A percentile compares a stretch with the other conserved stretches of the same genome.
These are phyloP conservation scores for Turdus rufiventris DNA, from an alignment of 2,113 vertebrate genomes.

Conservation along the genomic window DNA sequence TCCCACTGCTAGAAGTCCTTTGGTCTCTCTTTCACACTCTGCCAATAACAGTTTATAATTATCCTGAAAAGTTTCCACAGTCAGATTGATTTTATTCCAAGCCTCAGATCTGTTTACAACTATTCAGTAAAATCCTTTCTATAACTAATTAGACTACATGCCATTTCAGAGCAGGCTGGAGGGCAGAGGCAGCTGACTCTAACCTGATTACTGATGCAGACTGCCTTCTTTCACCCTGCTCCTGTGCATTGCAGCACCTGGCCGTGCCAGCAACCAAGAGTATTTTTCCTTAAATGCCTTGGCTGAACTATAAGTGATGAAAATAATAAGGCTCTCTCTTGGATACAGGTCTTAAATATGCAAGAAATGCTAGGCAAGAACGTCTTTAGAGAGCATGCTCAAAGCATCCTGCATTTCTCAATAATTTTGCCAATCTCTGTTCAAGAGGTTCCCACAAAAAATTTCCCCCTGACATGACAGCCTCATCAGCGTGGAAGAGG, in stretches of 20 bases:
- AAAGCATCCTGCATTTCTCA: neutral
- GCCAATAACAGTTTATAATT: conserved; percentile 47
- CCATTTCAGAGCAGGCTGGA: conserved; percentile 36
- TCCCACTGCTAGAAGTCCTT: neutral
- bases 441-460: neutral
- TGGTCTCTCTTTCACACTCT: neutral
- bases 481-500: neutral
- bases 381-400: neutral
- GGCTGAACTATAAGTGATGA: neutral
- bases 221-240: neutral
- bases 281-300: neutral
- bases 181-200: conserved; percentile 54
- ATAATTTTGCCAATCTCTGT: neutral
- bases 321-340: neutral
- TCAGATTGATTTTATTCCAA: conserved; percentile 57
- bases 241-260: neutral
- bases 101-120: conserved; percentile 49
- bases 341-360: neutral
- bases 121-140: conserved; percentile 51
- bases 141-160: conserved; percentile 53
- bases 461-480: neutral
- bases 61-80: conserved; percentile 52
- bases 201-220: conserved; percentile 3
- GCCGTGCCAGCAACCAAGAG: neutral
- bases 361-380: neutral